Evolutionary conservation across 2,888 invertebrate species (phyloP), one percentile per base, ranked within the genome.

Genomic region (Hermaeophaga mercurialis): DNA sequence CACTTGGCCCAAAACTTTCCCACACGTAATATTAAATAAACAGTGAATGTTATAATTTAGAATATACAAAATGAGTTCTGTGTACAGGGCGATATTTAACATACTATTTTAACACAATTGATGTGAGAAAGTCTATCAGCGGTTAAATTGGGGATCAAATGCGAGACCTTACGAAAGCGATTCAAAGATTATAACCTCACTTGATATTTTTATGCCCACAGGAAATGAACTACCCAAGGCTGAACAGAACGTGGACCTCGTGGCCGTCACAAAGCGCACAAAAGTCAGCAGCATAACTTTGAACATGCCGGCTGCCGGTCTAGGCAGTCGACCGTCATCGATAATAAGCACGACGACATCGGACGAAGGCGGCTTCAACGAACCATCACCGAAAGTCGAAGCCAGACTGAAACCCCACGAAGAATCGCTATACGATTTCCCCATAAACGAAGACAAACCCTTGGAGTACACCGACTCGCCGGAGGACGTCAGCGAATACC

Each of bases 361-460:
- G 15, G 59, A 61, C 50, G 59, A 64, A 59, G 67, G 87, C 48
- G 87, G 87, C 45, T 87, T 87, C 78, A 87, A 87, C 76, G 88
- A 87, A 76, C 86, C 86, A 17, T 85, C 84, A 59, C 86, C 87
- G 11, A 86, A 86, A 75, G 84, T 88, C 68, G 85, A 86, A 75
- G 87, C 86, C 8, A 72, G 66, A 63, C 63, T 76, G 28, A 72
- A 72, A 52, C 76, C 75, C 5, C 75, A 73, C 61, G 71, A 71
- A 52, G 74, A 73, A 53, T 67, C 70, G 1, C 58, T 72, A n/a
- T 72, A 72, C 60, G 71, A 71, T 55, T 69, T 67, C 22, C 61
- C 62, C 12, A 28, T 62, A 22, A 67, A 70, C 47, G 72, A 72
- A 48, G 71, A 71, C 54, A 65, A 67, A 55, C 69, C 69, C 1